Evolutionary conservation across 2,888 invertebrate genomes (phyloP).

Genomic region (Ichneumoninae sp.): DNA sequence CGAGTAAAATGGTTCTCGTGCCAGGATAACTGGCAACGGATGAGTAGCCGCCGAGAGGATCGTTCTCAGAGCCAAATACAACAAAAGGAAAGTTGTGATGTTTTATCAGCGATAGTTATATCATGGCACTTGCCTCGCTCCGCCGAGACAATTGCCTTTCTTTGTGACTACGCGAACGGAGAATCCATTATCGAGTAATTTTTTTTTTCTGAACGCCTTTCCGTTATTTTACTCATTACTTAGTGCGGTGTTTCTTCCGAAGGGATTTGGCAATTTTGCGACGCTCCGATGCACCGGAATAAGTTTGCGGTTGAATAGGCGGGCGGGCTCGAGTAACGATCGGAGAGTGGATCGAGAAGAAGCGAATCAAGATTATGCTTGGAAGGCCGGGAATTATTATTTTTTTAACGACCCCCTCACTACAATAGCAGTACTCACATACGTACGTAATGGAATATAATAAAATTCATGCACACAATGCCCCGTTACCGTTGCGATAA

Average conservation of each 20-base stretch:
- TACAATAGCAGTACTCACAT: not conserved
- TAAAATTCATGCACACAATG: slow-evolving; percentile 27
- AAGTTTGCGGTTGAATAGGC: slow-evolving; percentile 27
- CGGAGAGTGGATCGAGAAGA: slow-evolving; percentile 13
- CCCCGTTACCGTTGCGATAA: slow-evolving; percentile 33
- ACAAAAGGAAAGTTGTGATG: slow-evolving; percentile 53
- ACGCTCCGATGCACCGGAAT: slow-evolving; percentile 35
- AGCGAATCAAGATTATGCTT: slow-evolving; percentile 1
- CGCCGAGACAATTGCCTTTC: slow-evolving; percentile 21
- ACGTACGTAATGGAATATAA: slow-evolving; percentile 7
- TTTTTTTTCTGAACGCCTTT: not conserved
- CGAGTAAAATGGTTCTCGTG: slow-evolving; percentile 27
- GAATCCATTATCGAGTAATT: slow-evolving; percentile 8
- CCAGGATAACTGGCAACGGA: slow-evolving; percentile 16
- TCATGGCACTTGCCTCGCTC: slow-evolving; percentile 38
- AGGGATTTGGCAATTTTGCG: slow-evolving; percentile 7
- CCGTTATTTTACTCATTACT: slow-evolving; percentile 21
- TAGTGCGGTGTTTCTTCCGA: slow-evolving; percentile 12
- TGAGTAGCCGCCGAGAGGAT: slow-evolving; percentile 33
- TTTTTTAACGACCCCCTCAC: not conserved
- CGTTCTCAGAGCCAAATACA: slow-evolving; percentile 27
- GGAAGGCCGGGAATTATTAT: not conserved
- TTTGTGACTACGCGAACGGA: slow-evolving; percentile 33
- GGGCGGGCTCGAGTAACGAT: not conserved
- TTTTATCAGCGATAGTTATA: slow-evolving; percentile 40